phyloP scores from a whole-genome alignment of 2,113 vertebrate genomes.

The Hylia prasina region DNA sequence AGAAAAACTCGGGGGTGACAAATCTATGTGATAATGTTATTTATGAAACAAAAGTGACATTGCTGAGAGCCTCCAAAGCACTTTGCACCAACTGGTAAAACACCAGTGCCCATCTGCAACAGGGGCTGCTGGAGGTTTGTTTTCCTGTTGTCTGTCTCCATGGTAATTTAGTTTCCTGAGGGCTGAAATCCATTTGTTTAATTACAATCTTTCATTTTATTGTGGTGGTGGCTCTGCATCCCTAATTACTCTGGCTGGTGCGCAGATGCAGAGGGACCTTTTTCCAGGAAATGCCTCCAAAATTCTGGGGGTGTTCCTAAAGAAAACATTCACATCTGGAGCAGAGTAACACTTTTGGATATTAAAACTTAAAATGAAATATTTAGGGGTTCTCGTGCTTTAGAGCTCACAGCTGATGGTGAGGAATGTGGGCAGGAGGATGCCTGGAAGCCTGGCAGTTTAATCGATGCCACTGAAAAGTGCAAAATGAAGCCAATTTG shows the following conservation, averaged over 20 bases:
- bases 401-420: accelerated
- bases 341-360: not conserved
- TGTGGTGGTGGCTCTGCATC: not conserved
- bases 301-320: not conserved
- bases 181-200: not conserved
- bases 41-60: not conserved
- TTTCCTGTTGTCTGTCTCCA: not conserved
- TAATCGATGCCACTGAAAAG: not conserved
- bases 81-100: not conserved
- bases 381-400: not conserved
- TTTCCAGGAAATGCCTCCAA: not conserved
- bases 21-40: accelerated
- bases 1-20: not conserved
- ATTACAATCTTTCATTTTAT: not conserved
- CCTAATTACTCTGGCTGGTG: not conserved
- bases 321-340: not conserved
- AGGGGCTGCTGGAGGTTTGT: not conserved
- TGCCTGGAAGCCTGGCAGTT: not conserved
- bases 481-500: not conserved
- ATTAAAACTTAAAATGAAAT: not conserved
- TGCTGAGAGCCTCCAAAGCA: not conserved
- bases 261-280: not conserved
- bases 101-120: not conserved
- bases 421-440: not conserved
- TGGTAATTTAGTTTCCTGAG: not conserved